Conservation (phyloP, 2,113 vertebrate genomes). For the Tragelaphus scriptus region DNA sequence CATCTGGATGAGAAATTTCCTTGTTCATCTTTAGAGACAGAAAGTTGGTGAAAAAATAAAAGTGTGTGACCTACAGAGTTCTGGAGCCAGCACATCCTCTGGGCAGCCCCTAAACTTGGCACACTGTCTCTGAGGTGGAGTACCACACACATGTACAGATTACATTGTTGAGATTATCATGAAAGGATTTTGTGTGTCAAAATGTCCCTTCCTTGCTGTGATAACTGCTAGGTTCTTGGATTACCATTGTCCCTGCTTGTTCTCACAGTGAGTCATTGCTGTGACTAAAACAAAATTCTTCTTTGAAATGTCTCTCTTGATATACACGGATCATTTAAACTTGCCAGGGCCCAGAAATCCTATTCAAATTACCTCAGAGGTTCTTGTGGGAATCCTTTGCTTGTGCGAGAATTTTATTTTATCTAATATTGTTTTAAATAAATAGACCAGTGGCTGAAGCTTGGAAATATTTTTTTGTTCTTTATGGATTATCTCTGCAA, state of each 20-base stretch:
- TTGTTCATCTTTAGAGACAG: neutral
- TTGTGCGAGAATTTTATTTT: slow-evolving; percentile 17
- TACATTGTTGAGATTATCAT: slow-evolving; percentile 72
- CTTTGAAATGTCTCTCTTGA: slow-evolving; percentile 27
- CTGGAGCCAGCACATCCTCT: neutral
- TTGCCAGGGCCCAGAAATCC: neutral
- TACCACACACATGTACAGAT: slow-evolving; percentile 34
- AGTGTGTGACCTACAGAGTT: neutral
- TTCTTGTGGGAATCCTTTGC: neutral
- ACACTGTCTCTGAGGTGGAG: slow-evolving; percentile 22
- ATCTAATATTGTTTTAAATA: slow-evolving; percentile 49
- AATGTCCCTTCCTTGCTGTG: slow-evolving; percentile 53
- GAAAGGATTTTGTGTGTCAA: slow-evolving; percentile 48
- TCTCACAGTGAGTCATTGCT: slow-evolving; percentile 56
- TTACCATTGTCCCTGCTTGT: slow-evolving; percentile 26
- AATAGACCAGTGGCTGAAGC: neutral
- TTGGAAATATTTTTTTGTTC: neutral
- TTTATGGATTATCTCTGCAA: slow-evolving; percentile 15
- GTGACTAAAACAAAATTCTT: neutral
- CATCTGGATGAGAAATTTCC: neutral
- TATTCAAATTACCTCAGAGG: slow-evolving; percentile 12
- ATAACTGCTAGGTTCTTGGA: slow-evolving; percentile 46
- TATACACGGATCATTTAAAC: neutral
- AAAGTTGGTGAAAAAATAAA: neutral
- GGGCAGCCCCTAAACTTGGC: neutral